phyloP scores from a whole-genome alignment of 2,888 invertebrate species.

The Cremastinae sp. region DNA sequence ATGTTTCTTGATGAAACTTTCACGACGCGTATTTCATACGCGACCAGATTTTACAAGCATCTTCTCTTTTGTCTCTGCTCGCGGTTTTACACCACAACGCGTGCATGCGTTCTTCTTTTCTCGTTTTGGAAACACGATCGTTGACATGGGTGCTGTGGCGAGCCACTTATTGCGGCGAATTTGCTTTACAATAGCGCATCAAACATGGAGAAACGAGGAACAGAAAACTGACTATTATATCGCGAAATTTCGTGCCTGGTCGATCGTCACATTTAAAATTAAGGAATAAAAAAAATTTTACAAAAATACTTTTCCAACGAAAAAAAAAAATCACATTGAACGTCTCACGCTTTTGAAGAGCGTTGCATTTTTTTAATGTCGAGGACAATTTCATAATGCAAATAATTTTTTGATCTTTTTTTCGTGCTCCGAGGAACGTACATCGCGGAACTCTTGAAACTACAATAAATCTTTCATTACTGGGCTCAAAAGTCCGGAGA shows the following conservation, averaged over 20 bases:
- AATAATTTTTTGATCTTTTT: constrained; percentile 17
- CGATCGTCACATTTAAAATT: constrained; percentile 59
- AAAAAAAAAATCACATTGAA: background rate
- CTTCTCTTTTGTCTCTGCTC: constrained; percentile 18
- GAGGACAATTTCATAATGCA: background rate
- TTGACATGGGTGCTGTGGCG: constrained; percentile 60
- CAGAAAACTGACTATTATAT: constrained; percentile 79
- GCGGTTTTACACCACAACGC: constrained; percentile 10
- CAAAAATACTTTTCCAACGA: background rate
- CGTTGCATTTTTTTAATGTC: constrained; percentile 16
- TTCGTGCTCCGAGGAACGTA: constrained; percentile 46
- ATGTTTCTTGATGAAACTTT: constrained; percentile 32
- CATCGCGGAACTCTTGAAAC: constrained; percentile 74
- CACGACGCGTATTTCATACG: constrained; percentile 46
- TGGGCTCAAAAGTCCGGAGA: constrained; percentile 76
- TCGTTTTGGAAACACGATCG: constrained; percentile 44
- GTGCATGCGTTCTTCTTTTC: constrained; percentile 30
- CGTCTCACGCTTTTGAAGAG: background rate
- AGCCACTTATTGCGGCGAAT: constrained; percentile 63
- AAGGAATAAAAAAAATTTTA: background rate
- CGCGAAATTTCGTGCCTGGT: constrained; percentile 76
- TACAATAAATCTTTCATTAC: constrained; percentile 75
- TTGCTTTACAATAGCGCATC: constrained; percentile 59
- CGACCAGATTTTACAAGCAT: constrained; percentile 3
- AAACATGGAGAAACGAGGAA: constrained; percentile 76